Conservation (phyloP, 2,888 invertebrate genomes). For the Cryptophagus acutangulus region DNA sequence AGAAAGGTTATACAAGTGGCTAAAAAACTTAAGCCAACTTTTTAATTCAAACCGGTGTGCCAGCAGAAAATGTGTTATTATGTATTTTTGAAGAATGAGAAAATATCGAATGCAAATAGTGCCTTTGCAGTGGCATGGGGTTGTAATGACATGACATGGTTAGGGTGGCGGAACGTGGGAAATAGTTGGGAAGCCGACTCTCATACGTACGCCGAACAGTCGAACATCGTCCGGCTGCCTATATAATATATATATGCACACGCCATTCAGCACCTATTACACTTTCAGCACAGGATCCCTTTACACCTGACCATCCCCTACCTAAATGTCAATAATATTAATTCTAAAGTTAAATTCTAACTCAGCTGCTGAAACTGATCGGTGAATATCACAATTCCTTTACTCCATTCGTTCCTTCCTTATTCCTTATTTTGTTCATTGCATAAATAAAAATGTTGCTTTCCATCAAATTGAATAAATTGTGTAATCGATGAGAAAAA, state of each 20-base stretch:
- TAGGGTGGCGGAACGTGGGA: conserved; percentile 47
- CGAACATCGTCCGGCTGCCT: conserved; percentile 30
- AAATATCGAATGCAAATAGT: conserved; percentile 37
- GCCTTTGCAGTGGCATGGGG: conserved; percentile 31
- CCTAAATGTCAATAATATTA: background rate
- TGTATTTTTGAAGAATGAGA: conserved; percentile 20
- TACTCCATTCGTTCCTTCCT: too few relatives aligned
- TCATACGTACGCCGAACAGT: conserved; percentile 39
- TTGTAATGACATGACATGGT: conserved; percentile 41
- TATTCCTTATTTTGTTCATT: too few relatives aligned
- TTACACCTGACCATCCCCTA: conserved; percentile 3
- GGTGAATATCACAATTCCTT: too few relatives aligned
- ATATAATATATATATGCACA: conserved; percentile 27
- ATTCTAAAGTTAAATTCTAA: too few relatives aligned
- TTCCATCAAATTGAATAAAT: too few relatives aligned
- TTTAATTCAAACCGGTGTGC: too few relatives aligned
- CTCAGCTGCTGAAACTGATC: too few relatives aligned
- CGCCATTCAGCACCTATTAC: conserved; percentile 20
- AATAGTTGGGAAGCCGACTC: conserved; percentile 43
- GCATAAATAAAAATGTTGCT: too few relatives aligned
- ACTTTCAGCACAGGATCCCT: conserved; percentile 14
- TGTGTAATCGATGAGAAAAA: too few relatives aligned
- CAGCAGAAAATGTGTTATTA: too few relatives aligned
- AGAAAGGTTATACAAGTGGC: too few relatives aligned
- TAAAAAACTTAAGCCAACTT: too few relatives aligned